Evolutionary conservation across 2,888 invertebrate genomes (phyloP).

Genomic region (Oscheius sp.): DNA sequence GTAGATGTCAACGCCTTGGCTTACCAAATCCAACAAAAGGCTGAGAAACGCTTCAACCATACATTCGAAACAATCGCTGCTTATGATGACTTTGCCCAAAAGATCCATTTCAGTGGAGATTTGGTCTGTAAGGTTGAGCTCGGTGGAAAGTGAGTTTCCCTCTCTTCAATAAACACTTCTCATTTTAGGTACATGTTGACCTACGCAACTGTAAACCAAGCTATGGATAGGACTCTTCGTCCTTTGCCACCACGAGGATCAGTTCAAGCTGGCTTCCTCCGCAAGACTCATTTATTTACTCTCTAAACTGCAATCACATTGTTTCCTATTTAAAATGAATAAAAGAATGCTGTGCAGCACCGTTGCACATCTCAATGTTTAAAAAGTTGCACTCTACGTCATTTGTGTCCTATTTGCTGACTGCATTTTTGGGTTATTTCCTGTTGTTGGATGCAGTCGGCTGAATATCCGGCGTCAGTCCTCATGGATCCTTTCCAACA

Average conservation of each 20-base stretch:
- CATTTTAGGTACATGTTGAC: conserved; percentile 10
- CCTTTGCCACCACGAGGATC: neutral
- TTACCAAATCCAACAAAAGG: conserved; percentile 27
- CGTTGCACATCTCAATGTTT: too few relatives aligned
- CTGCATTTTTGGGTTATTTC: neutral
- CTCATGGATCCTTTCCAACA: conserved; percentile 18
- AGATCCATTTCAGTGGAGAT: conserved; percentile 56
- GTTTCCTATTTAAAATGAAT: too few relatives aligned
- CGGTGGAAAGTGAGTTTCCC: conserved; percentile 34
- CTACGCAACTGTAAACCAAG: conserved; percentile 13
- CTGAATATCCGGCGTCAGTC: neutral
- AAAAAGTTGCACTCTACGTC: too few relatives aligned
- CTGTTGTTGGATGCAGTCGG: neutral
- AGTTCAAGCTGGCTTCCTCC: too few relatives aligned
- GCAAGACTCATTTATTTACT: too few relatives aligned
- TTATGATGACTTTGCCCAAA: conserved; percentile 56
- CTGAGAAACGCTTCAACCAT: conserved; percentile 46
- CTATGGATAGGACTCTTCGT: neutral
- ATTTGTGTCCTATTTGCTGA: too few relatives aligned
- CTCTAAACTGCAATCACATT: too few relatives aligned
- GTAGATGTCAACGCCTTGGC: conserved; percentile 49
- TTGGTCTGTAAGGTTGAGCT: conserved; percentile 57
- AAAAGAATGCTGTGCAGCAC: too few relatives aligned
- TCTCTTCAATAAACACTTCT: neutral
- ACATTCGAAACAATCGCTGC: conserved; percentile 55